These are phyloP conservation scores for Phyto melanocephala DNA, from an alignment of 2,888 invertebrate genomes.

Conservation along the genomic window DNA sequence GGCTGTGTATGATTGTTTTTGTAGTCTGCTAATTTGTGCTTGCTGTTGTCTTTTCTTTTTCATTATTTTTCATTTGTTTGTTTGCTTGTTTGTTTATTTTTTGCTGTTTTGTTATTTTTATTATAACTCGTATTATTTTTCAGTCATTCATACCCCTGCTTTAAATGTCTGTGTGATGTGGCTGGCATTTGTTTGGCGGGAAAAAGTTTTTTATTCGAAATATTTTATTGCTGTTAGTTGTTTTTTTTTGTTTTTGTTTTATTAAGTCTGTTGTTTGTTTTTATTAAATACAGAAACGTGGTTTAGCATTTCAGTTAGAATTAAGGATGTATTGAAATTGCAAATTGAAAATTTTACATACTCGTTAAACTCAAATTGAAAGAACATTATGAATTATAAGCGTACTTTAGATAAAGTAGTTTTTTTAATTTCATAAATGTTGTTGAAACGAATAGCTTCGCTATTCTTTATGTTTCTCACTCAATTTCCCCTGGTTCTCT, in stretches of 20 bases:
- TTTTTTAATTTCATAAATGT: too few relatives aligned
- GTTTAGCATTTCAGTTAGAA: conserved; percentile 1
- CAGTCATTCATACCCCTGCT: conserved; percentile 25
- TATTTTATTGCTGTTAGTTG: neutral
- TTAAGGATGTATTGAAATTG: neutral
- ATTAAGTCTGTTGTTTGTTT: conserved; percentile 24
- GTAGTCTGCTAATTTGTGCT: conserved; percentile 31
- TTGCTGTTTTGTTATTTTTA: conserved; percentile 8
- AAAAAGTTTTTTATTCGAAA: conserved; percentile 66
- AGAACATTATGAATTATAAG: neutral
- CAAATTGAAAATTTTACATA: conserved; percentile 10
- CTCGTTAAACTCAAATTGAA: neutral
- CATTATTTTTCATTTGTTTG: neutral
- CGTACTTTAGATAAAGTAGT: too few relatives aligned
- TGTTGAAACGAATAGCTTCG: too few relatives aligned
- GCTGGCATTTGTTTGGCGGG: conserved; percentile 72
- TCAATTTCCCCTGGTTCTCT: too few relatives aligned
- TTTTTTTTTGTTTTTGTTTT: conserved; percentile 56
- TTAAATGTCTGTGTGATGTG: conserved; percentile 24
- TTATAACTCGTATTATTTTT: conserved; percentile 19
- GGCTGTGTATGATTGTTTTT: conserved; percentile 1
- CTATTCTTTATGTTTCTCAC: too few relatives aligned
- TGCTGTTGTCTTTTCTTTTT: conserved; percentile 14
- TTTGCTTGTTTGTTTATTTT: neutral
- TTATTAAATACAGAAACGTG: conserved; percentile 28